Evolutionary conservation across 2,797 vertebrate genomes (phyloP), one percentile per base, ranked within the genome.

Genomic region (Rhynchotus rufescens): DNA sequence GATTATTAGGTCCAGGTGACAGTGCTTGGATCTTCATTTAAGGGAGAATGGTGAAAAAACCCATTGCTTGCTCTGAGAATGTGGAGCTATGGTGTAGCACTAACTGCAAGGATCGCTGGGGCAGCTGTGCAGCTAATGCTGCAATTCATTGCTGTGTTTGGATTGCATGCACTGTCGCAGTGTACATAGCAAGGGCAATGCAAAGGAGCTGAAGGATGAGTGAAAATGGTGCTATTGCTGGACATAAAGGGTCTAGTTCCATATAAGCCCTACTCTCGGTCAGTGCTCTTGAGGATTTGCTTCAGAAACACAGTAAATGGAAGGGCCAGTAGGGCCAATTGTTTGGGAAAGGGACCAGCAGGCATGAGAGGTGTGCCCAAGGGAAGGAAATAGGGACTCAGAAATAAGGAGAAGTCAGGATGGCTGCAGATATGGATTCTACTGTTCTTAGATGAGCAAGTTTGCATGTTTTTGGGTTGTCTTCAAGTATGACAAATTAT

Each of bases 371-470:
- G 3, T 26, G 4, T 57, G 10, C 62, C 36, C 12, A 65, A 80
- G 40, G 0, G 3, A 74, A 82, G 34, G 32, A 21, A 45, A 42
- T 47, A 9, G 9, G 8, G 45, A 20, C 13, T 56, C 44, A 8
- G 30, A 20, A 40, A 14, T 12, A 74, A 67, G 47, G 62, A 8
- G 38, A 68, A 86, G 15, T 1, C 34, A 28, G 12, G 6, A 2
- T 61, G 62, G 8, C 38, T 47, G 4, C 11, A 49, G 45, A 3
- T 40, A 36, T 72, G 51, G 13, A 69, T 78, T 83, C 25, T 75
- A n/a, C 40, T 2, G 0, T 2, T 11, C 5, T 0, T 23, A 36
- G 64, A 26, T 15, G 1, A 71, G 28, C 16, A 19, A 16, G 2
- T 82, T 73, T 62, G 16, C 36, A 28, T 0, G 1, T 36, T 86